A percentile compares a stretch with the other conserved stretches of the same genome.
phyloP scores from a whole-genome alignment of 53 echinoderm and acorn worm genomes.

The Actinopyga echinites region DNA sequence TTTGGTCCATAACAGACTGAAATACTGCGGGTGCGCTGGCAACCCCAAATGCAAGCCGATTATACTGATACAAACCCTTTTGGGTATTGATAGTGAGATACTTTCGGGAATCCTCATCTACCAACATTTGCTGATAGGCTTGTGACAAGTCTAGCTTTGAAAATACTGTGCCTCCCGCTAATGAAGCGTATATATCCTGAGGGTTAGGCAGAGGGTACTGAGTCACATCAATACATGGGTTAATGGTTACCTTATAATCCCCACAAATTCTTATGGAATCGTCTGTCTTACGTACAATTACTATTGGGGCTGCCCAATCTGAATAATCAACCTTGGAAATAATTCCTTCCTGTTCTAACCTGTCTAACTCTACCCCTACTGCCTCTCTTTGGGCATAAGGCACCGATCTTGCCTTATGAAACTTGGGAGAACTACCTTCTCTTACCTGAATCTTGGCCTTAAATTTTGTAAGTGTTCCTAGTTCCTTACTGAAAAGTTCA shows the following conservation, averaged over 20 bases:
- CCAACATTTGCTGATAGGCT: constrained; percentile 50
- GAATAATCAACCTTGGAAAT: constrained; percentile 24
- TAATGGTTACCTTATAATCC: constrained; percentile 49
- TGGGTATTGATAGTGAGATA: not conserved
- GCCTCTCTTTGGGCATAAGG: constrained; percentile 46
- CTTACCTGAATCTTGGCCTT: constrained; percentile 43
- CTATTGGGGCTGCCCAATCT: constrained; percentile 51
- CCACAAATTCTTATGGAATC: constrained; percentile 33
- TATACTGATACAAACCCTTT: not conserved
- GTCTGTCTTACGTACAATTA: constrained; percentile 11
- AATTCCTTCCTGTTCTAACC: constrained; percentile 14
- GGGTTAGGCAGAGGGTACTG: not conserved
- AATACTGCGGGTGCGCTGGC: not conserved
- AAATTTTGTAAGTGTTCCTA: constrained; percentile 25
- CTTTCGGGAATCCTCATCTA: not conserved
- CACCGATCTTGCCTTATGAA: constrained; percentile 37
- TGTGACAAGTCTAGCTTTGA: constrained; percentile 40
- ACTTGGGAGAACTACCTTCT: constrained; percentile 29
- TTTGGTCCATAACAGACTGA: constrained; percentile 33
- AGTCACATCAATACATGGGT: not conserved
- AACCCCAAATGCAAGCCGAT: not conserved
- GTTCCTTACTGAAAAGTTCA: constrained; percentile 33
- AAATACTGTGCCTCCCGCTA: constrained; percentile 44
- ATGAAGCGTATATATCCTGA: constrained; percentile 48
- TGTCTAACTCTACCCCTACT: constrained; percentile 42